phyloP scores from a whole-genome alignment of 2,888 invertebrate genomes.

The Rhogogaster chlorosoma region DNA sequence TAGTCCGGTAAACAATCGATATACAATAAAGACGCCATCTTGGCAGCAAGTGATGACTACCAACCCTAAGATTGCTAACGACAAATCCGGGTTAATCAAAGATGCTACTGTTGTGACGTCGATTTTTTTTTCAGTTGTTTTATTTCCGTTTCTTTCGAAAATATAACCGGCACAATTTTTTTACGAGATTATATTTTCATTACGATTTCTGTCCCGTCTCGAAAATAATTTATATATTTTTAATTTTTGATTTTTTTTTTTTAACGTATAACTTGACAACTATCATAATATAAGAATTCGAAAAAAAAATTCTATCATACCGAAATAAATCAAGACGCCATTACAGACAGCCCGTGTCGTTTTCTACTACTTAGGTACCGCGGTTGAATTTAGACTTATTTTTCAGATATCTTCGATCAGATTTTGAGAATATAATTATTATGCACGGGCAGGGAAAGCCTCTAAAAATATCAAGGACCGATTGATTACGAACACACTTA shows the following conservation, averaged over 20 bases:
- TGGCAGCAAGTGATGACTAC: neutral
- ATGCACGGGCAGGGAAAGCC: neutral
- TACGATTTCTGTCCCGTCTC: neutral
- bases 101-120: neutral
- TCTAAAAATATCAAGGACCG: neutral
- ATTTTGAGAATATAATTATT: neutral
- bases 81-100: neutral
- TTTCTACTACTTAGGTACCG: neutral
- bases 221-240: neutral
- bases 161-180: neutral
- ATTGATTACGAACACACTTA: neutral
- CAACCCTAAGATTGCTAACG: neutral
- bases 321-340: neutral
- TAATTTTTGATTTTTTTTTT: too few relatives aligned
- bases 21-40: neutral
- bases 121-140: neutral
- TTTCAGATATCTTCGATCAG: neutral
- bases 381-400: neutral
- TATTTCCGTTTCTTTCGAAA: neutral
- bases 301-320: neutral
- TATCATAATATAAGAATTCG: neutral
- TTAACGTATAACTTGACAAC: neutral
- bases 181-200: neutral
- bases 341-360: neutral
- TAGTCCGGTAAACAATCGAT: neutral